Evolutionary conservation across 2,797 vertebrate genomes (phyloP).

Genomic region (Rhinoraja longicauda): DNA sequence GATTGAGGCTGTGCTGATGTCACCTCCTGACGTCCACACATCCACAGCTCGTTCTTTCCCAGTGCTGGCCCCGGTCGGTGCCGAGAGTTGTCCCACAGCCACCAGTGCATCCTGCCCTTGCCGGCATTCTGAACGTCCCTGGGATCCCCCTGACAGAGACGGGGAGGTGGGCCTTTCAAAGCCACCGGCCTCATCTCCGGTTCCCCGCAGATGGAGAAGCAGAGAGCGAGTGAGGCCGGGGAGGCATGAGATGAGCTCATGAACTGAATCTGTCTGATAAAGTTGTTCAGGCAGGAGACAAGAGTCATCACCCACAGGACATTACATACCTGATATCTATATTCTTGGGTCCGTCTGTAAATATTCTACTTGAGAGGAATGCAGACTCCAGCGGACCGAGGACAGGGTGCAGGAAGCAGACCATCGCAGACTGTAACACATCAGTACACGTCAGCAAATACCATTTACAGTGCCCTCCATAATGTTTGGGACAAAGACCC

Average conservation of each 20-base stretch:
- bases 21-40: not conserved
- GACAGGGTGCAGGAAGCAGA: not conserved
- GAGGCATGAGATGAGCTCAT: not conserved
- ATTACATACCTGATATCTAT: not conserved
- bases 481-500: too few relatives aligned
- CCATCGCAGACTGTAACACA: not conserved
- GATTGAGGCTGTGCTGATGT: slow-evolving; percentile 41
- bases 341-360: slow-evolving; percentile 40
- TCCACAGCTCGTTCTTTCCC: slow-evolving; percentile 41
- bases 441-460: not conserved
- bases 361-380: slow-evolving; percentile 42
- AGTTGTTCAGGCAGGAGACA: not conserved
- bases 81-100: not conserved
- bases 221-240: not conserved
- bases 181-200: slow-evolving; percentile 39
- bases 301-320: not conserved
- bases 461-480: too few relatives aligned
- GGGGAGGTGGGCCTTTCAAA: not conserved
- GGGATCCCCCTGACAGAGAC: slow-evolving; percentile 37
- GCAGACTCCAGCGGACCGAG: not conserved
- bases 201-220: not conserved
- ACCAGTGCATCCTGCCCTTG: not conserved
- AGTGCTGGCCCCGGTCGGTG: slow-evolving; percentile 22
- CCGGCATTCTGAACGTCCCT: slow-evolving; percentile 24
- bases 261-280: not conserved